Base-by-base conservation (phyloP, 2,113 vertebrate species). In the Zonotrichia leucophrys region DNA sequence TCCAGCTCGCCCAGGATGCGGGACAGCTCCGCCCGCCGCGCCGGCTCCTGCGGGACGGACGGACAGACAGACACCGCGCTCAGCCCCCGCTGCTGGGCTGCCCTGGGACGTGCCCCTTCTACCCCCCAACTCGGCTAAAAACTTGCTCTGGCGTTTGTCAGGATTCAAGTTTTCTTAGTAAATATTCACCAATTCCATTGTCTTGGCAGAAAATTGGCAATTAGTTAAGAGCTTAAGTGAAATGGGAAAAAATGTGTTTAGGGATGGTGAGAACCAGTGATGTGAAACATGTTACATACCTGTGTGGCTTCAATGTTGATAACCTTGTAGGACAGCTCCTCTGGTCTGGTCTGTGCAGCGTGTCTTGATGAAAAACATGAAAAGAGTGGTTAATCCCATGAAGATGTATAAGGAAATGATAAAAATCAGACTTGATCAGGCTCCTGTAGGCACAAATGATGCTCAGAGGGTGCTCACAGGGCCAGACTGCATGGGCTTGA, bases 1-100 rank as follows among this genome's bases (percentile, higher is more conserved):
- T 97, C 98, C 92, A 99, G 98, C 93, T 99, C 98, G 6, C 98
- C 99, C 98, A 99, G 99, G 98, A 99, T 99, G 80, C 98, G 98
- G 67, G 97, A 97, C 91, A 99, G 97, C 96, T 99, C 98, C 49
- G 98, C 98, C 59, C 96, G 98, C 83, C 98, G 97, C 24, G 97
- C 98, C 90, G 98, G 98, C 89, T 99, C 98, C 99, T 99, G 96
- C 90, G 67, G 64, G 59, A 76, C n/a, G 62, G 59, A 76, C n/a
- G 81, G 2, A 85, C 62, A 25, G 59, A 76, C 31, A 84, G 1
- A 85, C 58, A 25, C 18, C 16, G 52, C 8, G 42, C 42, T 85
- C 70, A 89, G 79, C 30, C 9, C 66, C 55, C 31, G 12, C 17
- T 7, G 25, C 33, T 3, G 15, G 1, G 17, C n/a, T 12, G 12